Evolutionary conservation across 2,113 vertebrate genomes (phyloP), one percentile per base, ranked within the genome.

Genomic region (Sarotherodon lohbergeri): DNA sequence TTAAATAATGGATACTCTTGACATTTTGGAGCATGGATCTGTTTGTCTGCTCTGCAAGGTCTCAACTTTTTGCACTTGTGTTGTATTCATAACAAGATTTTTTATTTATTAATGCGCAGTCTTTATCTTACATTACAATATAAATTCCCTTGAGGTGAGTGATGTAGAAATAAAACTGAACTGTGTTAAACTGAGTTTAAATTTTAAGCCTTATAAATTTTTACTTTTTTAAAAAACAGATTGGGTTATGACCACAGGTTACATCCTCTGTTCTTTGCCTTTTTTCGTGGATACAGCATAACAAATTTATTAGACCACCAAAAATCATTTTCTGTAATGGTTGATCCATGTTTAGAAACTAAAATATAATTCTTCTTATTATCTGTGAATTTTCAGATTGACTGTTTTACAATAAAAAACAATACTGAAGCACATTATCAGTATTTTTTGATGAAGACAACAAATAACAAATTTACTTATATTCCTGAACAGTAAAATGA

Each of bases 41-140:
- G n/a, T 73, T 27, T 73, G 39, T 41, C 13, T 27, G 24, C 12
- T 71, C 66, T 43, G n/a, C 22, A 43, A 71, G 22, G 24, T 29
- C 43, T 12, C 43, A 76, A 76, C 14, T 27, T 46, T 46, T 73
- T 17, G 68, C 68, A 46, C 41, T 17, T 73, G 41, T 46, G 41
- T 11, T 17, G 41, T 19, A 48, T 71, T 71, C 12, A 22, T 68
- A 41, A 41, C 22, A 1, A 39, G 34, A 22, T 13, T 66, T 13
- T 36, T 66, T 39, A 19, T 39, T n/a, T 39, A 39, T 66, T 66
- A 39, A n/a, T 39, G 61, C 0, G 10, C 1, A 0, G 61, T 39
- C 61, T 66, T 66, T 66, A 39, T n/a, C 61, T 68, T 68, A 39
- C 11, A 0, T 39, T 68, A 39, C 61, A 39, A 22, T 68, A 39